Evolutionary conservation across 2,113 vertebrate genomes (phyloP).

Genomic region (Bolborhynchus lineola): DNA sequence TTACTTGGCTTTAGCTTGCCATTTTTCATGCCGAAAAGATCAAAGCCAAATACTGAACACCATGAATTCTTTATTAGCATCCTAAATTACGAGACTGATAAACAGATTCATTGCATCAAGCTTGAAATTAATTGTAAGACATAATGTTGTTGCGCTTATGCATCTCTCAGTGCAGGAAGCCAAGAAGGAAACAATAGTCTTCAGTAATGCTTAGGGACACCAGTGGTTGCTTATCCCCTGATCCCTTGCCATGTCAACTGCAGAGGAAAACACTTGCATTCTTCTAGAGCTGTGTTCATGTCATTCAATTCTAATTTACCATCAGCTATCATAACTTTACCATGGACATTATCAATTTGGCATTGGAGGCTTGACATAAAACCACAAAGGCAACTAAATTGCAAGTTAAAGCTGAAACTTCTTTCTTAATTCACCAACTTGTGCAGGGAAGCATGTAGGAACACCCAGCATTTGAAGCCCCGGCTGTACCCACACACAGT

Average conservation of each 20-base stretch:
- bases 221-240: background rate
- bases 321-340: background rate
- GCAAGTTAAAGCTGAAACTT: background rate
- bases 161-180: background rate
- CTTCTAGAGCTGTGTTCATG: background rate
- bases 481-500: background rate
- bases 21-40: background rate
- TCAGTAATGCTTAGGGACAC: background rate
- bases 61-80: background rate
- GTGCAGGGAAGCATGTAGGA: background rate
- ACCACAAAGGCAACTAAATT: constrained; percentile 4
- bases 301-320: constrained; percentile 13
- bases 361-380: background rate
- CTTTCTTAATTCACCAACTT: background rate
- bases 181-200: background rate
- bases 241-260: background rate
- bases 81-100: background rate
- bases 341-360: background rate
- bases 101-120: background rate
- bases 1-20: background rate
- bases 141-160: background rate
- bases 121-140: background rate
- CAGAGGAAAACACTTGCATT: background rate
- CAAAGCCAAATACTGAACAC: background rate
- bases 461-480: background rate